A percentile compares a stretch with the other conserved stretches of the same genome.
phyloP scores from a whole-genome alignment of 1,140 invertebrate genomes.

The Trachymyrmex cornetzi region DNA sequence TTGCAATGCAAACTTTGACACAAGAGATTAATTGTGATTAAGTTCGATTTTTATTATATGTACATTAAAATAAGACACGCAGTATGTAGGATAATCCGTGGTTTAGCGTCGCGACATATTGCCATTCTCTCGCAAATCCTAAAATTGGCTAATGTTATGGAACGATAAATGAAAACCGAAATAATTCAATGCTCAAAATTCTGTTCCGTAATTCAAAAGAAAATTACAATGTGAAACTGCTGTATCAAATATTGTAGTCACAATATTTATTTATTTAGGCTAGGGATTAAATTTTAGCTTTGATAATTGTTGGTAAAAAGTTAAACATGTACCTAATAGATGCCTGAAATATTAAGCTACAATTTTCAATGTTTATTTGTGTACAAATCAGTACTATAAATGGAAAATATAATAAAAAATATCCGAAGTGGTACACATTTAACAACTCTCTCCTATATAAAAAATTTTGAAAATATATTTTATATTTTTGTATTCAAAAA shows the following conservation, averaged over 20 bases:
- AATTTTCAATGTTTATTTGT: no score
- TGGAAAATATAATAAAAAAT: no score
- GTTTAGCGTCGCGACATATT: conserved; percentile 31
- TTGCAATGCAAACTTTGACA: neutral
- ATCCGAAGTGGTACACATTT: no score
- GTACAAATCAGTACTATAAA: no score
- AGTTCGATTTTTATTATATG: conserved; percentile 38
- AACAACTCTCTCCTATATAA: no score
- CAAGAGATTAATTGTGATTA: conserved; percentile 38
- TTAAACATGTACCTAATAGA: no score
- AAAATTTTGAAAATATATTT: neutral
- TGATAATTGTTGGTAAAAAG: neutral
- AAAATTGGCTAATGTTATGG: conserved; percentile 37
- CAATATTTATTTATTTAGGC: conserved; percentile 2
- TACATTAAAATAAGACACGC: conserved; percentile 5
- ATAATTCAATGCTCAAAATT: conserved; percentile 5
- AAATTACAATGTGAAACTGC: conserved; percentile 25
- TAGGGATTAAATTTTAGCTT: neutral
- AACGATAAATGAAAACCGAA: conserved; percentile 30
- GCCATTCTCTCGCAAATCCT: conserved; percentile 3
- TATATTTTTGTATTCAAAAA: neutral
- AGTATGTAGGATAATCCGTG: conserved; percentile 42
- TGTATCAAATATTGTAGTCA: neutral
- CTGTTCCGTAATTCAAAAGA: conserved; percentile 29
- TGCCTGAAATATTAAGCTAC: no score